A percentile compares a stretch with the other conserved stretches of the same genome.
Conservation (phyloP, 2,888 invertebrate genomes). For the Metallyticus violacea region DNA sequence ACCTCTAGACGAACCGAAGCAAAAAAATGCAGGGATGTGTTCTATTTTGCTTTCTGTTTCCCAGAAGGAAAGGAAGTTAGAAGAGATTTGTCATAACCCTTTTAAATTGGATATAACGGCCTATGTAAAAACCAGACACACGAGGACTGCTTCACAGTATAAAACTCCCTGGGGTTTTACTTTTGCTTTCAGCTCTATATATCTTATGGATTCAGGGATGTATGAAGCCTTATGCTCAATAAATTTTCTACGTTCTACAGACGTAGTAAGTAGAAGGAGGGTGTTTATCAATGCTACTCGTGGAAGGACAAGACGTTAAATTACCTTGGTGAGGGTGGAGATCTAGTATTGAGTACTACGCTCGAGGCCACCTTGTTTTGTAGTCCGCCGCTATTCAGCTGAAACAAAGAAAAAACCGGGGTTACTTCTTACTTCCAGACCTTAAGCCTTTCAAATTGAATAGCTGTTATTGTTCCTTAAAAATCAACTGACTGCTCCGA, state of each 20-base stretch:
- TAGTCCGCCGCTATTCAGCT: too few relatives aligned
- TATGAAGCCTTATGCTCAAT: not conserved
- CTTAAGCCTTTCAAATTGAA: too few relatives aligned
- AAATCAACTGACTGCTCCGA: too few relatives aligned
- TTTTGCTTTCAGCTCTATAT: not conserved
- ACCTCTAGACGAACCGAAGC: not conserved
- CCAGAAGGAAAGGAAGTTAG: not conserved
- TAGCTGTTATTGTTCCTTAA: too few relatives aligned
- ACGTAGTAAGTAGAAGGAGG: not conserved
- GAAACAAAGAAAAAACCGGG: too few relatives aligned
- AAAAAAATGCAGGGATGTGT: not conserved
- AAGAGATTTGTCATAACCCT: not conserved
- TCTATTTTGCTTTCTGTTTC: not conserved
- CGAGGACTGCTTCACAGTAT: not conserved
- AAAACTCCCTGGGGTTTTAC: not conserved
- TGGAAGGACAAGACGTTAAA: too few relatives aligned
- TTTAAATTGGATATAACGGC: not conserved
- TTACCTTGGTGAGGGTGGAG: too few relatives aligned
- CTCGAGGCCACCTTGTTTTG: too few relatives aligned
- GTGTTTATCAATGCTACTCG: not conserved
- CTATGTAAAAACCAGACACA: not conserved
- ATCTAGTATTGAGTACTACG: too few relatives aligned
- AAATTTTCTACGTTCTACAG: not conserved
- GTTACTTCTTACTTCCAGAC: too few relatives aligned
- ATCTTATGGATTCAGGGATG: not conserved